Conservation (phyloP, 2,113 vertebrate genomes). For the Ciconia boyciana region DNA sequence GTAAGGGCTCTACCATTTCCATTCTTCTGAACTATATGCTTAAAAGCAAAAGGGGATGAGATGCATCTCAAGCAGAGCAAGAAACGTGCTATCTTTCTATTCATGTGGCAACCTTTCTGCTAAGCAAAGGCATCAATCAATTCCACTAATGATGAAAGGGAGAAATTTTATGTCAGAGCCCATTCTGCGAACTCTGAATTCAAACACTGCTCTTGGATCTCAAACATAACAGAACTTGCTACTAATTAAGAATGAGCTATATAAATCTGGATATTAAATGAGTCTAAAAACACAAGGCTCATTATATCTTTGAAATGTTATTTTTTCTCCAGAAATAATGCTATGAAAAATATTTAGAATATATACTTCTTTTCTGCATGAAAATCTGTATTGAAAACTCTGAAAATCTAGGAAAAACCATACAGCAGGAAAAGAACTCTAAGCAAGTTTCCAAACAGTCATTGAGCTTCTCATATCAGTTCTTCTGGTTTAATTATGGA, state of each 20-base stretch:
- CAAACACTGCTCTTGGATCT: background rate
- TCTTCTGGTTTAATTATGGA: background rate
- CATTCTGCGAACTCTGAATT: background rate
- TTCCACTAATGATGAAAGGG: background rate
- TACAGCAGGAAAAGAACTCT: background rate
- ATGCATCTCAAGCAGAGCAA: background rate
- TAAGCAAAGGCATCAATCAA: background rate
- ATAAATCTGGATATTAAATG: background rate
- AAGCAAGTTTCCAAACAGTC: background rate
- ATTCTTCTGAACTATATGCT: slow-evolving; percentile 27
- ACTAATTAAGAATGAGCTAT: background rate
- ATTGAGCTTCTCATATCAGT: background rate
- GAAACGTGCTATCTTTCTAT: background rate
- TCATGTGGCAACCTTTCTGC: background rate
- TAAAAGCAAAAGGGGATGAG: slow-evolving; percentile 21
- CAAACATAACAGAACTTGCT: background rate
- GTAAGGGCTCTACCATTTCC: slow-evolving; percentile 8
- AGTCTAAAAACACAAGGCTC: background rate
- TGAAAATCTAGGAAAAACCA: background rate
- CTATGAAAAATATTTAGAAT: background rate
- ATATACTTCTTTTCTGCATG: background rate
- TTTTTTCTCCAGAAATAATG: background rate
- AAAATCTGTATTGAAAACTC: background rate
- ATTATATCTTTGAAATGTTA: background rate
- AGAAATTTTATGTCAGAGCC: background rate